Base-by-base conservation (phyloP, 2,888 invertebrate genomes). In the Folsomia candida region DNA sequence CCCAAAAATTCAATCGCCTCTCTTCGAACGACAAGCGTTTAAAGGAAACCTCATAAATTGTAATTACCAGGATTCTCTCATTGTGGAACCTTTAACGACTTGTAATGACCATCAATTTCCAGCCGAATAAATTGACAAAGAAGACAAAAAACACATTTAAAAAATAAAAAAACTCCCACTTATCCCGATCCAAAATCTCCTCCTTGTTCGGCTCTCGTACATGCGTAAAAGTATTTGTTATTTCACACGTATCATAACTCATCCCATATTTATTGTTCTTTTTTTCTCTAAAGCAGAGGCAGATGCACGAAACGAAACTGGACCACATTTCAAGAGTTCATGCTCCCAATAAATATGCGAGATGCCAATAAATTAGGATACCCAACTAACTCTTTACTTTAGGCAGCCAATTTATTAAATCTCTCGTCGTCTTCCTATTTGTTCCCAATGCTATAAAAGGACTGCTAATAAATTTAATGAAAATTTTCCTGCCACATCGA, bases 31-130 rank as follows among this genome's bases (percentile, higher is more conserved):
- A n/a, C n/a, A n/a, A n/a, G n/a, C n/a, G n/a, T n/a, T n/a, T n/a
- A n/a, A n/a, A n/a, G n/a, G n/a, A n/a, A n/a, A n/a, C n/a, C n/a
- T 54, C 54, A 22, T 54, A 54, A 54, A 54, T 54, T 22, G 54
- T 54, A 54, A 54, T 54, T 54, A n/a, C n/a, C n/a, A 54, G 54
- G 54, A 22, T 14, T 14, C 54, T 54, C n/a, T 54, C 54, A 54
- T 54, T 54, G 54, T 20, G 6, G 20, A 18, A 54, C 54, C 20
- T 54, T 54, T 54, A 14, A 54, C n/a, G 54, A 54, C 54, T 54
- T 54, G 20, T 54, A 54, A 54, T 54, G 54, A 54, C 54, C 54
- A 54, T 54, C 54, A 54, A 54, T 54, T 54, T 54, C 54, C 20
- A 22, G 54, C 54, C 6, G 54, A 14, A 14, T 20, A n/a, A 54